Percentiles rank a stretch among this genome's conserved stretches.
phyloP scores from a whole-genome alignment of 2,113 vertebrate species.

The Rousettus leschenaultii region DNA sequence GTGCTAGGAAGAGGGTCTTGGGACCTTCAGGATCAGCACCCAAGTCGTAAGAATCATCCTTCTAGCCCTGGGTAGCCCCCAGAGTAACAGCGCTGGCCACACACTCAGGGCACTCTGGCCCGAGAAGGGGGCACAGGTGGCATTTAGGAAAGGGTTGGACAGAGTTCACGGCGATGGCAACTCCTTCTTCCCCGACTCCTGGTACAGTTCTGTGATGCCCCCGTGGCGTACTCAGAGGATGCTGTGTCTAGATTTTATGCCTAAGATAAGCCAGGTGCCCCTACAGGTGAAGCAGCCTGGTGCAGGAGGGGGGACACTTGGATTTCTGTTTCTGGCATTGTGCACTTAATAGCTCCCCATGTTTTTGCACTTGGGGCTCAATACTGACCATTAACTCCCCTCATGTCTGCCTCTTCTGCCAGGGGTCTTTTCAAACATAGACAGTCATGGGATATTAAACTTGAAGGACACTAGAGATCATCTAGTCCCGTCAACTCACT shows the following conservation, averaged over 20 bases:
- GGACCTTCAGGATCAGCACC: background rate
- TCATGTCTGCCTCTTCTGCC: slow-evolving; percentile 71
- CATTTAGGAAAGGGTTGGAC: background rate
- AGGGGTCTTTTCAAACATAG: slow-evolving; percentile 78
- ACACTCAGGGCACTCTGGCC: background rate
- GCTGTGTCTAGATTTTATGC: background rate
- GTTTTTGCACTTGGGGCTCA: slow-evolving; percentile 24
- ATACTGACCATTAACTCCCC: slow-evolving; percentile 60
- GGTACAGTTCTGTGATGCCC: background rate
- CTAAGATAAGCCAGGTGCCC: background rate
- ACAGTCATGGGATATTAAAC: slow-evolving; percentile 77
- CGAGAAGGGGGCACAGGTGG: background rate
- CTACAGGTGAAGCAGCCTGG: background rate
- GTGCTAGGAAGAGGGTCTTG: background rate
- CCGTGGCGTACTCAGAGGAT: background rate
- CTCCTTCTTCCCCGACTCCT: background rate
- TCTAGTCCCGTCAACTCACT: slow-evolving; percentile 75
- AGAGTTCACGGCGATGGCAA: background rate
- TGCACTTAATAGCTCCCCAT: background rate
- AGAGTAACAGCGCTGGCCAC: background rate
- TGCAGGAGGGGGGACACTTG: background rate
- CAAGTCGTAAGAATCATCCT: background rate
- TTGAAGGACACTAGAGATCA: slow-evolving; percentile 77
- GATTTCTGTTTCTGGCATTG: background rate
- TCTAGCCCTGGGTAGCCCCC: background rate